These are phyloP conservation scores for Drymodes brunneopygia DNA, from an alignment of 2,113 vertebrate genomes.

Conservation along the genomic window DNA sequence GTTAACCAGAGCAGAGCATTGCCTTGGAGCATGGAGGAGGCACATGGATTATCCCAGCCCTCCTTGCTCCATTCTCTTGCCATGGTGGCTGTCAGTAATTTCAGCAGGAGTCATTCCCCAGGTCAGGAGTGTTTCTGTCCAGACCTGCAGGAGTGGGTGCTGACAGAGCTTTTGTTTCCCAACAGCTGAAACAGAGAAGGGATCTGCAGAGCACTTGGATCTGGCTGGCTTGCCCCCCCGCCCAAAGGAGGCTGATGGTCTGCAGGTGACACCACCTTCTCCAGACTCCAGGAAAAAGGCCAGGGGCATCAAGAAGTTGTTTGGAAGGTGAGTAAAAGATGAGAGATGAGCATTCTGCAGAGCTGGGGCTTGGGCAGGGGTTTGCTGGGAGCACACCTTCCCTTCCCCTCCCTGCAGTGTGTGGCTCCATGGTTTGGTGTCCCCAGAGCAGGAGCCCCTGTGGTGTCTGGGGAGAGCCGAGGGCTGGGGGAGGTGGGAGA, in stretches of 20 bases:
- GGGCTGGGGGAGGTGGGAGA: not conserved
- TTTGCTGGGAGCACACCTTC: not conserved
- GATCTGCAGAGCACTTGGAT: slow-evolving; percentile 86
- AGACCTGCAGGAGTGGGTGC: not conserved
- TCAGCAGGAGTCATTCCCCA: not conserved
- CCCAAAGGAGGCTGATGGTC: slow-evolving; percentile 75
- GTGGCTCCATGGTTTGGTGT: not conserved
- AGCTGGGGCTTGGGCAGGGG: not conserved
- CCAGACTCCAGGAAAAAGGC: slow-evolving; percentile 91
- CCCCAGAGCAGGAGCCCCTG: not conserved
- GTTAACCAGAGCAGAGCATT: not conserved
- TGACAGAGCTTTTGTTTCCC: slow-evolving; percentile 21
- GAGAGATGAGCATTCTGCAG: not conserved
- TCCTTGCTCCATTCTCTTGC: not conserved
- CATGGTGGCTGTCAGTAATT: not conserved
- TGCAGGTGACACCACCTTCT: slow-evolving; percentile 81
- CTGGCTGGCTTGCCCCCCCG: slow-evolving; percentile 83
- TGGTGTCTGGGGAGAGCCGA: not conserved
- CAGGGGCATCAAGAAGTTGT: slow-evolving; percentile 91
- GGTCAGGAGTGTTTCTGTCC: not conserved
- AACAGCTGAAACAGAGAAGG: slow-evolving; percentile 89
- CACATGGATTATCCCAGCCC: not conserved
- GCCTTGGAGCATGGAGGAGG: not conserved
- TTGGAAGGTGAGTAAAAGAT: slow-evolving; percentile 85
- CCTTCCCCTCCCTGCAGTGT: accelerated